Base-by-base conservation (phyloP, 1,140 invertebrate genomes). In the Chymomyza costata region DNA sequence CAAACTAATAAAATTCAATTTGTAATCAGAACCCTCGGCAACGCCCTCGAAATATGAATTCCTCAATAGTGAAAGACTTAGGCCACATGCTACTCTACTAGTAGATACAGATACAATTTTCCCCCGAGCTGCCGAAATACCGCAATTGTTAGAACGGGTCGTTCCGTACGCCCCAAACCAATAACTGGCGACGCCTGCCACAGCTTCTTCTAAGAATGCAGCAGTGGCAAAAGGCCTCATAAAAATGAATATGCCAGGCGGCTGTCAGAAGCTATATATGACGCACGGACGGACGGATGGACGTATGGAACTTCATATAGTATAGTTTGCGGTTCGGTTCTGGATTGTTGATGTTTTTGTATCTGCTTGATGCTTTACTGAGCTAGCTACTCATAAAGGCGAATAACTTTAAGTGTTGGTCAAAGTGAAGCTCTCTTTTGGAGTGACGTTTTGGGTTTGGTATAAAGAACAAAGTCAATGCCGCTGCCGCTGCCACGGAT, bases 1-100 rank as follows among this genome's bases (percentile, higher is more conserved):
- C 50, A 57, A 76, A 59, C 66, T 47, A 66, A 78, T 66, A 66
- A 71, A 78, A 80, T 80, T 78, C 71, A 78, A 78, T 78, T 78
- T 78, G 68, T 71, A 80, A 78, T 78, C 71, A 74, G 51, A 65
- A 48, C 43, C 49, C 35, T 40, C 31, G 74, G 69, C 69, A 73
- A 76, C 70, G 70, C 70, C 70, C 70, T 78, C 56, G 43, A 32
- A 58, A 49, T n/a, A n/a, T n/a, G n/a, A n/a, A n/a, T n/a, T n/a
- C n/a, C n/a, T n/a, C n/a, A n/a, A n/a, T n/a, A n/a, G n/a, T n/a
- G n/a, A n/a, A n/a, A n/a, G n/a, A n/a, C n/a, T n/a, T n/a, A n/a
- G n/a, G n/a, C n/a, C n/a, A n/a, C n/a, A n/a, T n/a, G n/a, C n/a
- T n/a, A n/a, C n/a, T n/a, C n/a, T n/a, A n/a, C n/a, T n/a, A n/a